Conservation (phyloP, 2,797 vertebrate genomes). For the Podarcis siculus region DNA sequence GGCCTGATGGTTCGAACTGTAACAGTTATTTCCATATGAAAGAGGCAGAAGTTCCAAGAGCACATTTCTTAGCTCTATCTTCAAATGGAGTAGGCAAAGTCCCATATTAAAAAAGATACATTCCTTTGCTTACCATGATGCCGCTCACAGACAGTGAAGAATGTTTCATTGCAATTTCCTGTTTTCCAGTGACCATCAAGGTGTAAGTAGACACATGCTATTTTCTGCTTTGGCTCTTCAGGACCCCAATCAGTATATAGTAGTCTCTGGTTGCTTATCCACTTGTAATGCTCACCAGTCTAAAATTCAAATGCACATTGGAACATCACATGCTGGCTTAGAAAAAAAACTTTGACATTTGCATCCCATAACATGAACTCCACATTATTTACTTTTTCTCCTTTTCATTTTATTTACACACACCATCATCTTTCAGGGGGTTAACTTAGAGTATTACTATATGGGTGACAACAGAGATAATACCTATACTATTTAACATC, state of each 20-base stretch:
- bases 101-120: not conserved
- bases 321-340: not conserved
- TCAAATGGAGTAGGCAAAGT: slow-evolving; percentile 10
- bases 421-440: too few relatives aligned
- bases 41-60: not conserved
- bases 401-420: too few relatives aligned
- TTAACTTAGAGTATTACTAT: too few relatives aligned
- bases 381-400: too few relatives aligned
- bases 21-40: not conserved
- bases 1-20: not conserved
- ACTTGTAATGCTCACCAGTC: slow-evolving; percentile 81
- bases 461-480: too few relatives aligned
- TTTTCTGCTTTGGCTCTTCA: slow-evolving; percentile 85
- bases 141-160: slow-evolving; percentile 86
- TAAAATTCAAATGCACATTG: slow-evolving; percentile 63
- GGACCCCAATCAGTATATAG: slow-evolving; percentile 84
- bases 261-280: slow-evolving; percentile 87
- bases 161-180: slow-evolving; percentile 78
- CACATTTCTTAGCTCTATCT: not conserved
- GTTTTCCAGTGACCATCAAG: slow-evolving; percentile 88
- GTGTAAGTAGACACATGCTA: slow-evolving; percentile 87
- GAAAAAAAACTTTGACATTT: not conserved
- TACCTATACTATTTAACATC: too few relatives aligned
- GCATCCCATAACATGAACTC: not conserved
- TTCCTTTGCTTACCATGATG: slow-evolving; percentile 80